Evolutionary conservation across 1,140 invertebrate species (phyloP), one percentile per base, ranked within the genome.

Genomic region (Venustaconcha ellipsiformis): DNA sequence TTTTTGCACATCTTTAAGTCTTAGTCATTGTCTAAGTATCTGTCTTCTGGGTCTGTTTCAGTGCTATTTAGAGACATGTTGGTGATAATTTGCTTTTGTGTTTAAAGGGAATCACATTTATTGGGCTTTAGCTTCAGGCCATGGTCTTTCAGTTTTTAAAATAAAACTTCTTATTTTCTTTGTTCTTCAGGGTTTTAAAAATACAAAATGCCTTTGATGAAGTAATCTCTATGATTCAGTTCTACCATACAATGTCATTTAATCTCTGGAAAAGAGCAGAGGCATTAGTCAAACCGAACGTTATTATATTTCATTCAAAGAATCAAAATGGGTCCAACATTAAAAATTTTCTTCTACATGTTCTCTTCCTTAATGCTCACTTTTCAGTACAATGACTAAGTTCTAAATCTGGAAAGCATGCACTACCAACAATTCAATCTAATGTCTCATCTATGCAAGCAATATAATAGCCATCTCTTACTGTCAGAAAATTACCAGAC

Each of bases 241-340:
- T 69, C 73, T 15, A 66, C 66, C 65, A 75, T 69, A 62, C 91
- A 83, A 20, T 85, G 57, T 78, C 91, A 84, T 67, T 93, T 91
- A 90, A 88, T n/a, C 92, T 70, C 81, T 92, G 90, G 78, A 92
- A 93, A 20, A 88, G 85, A 18, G 86, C 79, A 18, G 88, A 86
- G 30, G 87, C 85, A 80, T 91, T 91, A 30, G 74, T 77, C n/a
- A 91, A 76, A 59, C 92, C 91, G 78, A 92, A 92, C 20, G 88
- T 87, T 85, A 78, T 14, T 57, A 68, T 12, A 17, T 72, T 75
- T 8, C 63, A 80, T 67, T 80, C 64, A 66, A 48, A 82, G 17
- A 82, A 57, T 55, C 76, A 72, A 14, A 72, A 83, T 6, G 64
- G 1, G 58, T 60, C 26, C 72, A 18, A 73, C 80, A 18, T 67